These are phyloP conservation scores for Thripadectes ignobilis DNA, from an alignment of 2,797 vertebrate genomes.

Conservation along the genomic window DNA sequence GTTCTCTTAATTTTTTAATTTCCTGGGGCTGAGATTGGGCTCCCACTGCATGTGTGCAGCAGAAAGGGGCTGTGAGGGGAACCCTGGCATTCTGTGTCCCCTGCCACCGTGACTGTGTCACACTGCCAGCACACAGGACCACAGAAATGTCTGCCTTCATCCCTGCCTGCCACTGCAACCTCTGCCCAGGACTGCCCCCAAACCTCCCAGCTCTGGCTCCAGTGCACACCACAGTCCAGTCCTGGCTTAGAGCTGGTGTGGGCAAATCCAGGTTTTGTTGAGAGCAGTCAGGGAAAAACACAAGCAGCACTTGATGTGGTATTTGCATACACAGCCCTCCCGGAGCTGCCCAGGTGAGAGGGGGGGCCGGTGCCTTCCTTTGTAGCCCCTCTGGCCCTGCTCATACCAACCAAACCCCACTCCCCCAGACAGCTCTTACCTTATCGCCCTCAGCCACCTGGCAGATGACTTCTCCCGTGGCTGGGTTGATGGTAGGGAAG, in stretches of 20 bases:
- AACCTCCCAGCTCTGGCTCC: not conserved
- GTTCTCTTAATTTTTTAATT: not conserved
- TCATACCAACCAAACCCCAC: rapidly evolving
- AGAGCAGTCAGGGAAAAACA: not conserved
- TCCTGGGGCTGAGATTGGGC: not conserved
- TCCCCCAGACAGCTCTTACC: constrained; percentile 68
- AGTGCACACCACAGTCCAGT: not conserved
- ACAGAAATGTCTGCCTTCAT: not conserved
- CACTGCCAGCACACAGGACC: rapidly evolving
- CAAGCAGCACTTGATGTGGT: rapidly evolving
- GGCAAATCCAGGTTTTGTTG: not conserved
- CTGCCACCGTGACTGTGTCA: rapidly evolving
- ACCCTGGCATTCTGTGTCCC: not conserved
- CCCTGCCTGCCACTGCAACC: not conserved
- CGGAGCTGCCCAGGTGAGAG: not conserved
- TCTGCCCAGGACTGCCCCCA: not conserved
- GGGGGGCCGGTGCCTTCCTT: rapidly evolving
- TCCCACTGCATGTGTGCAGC: not conserved
- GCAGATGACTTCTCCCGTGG: constrained; percentile 92
- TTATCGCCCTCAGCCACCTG: constrained; percentile 91
- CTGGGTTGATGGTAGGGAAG: constrained; percentile 90
- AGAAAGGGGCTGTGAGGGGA: not conserved
- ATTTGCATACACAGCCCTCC: rapidly evolving
- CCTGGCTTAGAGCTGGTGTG: not conserved
- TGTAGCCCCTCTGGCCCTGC: not conserved